Conservation (phyloP, 2,113 vertebrate species). For the Atrichornis clamosus region DNA sequence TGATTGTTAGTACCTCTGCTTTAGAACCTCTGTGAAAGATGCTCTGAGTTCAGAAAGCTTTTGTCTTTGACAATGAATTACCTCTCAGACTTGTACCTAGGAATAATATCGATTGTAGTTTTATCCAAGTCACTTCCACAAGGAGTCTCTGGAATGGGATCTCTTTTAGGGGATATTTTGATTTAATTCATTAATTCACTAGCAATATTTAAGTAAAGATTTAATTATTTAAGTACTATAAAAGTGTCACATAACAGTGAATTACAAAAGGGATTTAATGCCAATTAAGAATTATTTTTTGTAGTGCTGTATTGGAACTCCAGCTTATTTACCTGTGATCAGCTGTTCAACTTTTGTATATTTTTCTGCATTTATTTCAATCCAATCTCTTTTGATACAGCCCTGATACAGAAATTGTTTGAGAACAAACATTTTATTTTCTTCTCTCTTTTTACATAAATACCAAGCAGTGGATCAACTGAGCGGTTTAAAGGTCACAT, state of each 20-base stretch:
- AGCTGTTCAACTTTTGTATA: background rate
- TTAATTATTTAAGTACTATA: background rate
- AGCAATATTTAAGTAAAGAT: background rate
- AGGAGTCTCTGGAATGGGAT: background rate
- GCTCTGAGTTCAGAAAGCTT: background rate
- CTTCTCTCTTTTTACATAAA: background rate
- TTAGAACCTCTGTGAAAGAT: background rate
- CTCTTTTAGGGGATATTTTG: background rate
- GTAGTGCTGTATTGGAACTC: background rate
- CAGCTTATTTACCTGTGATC: background rate
- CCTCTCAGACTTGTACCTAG: background rate
- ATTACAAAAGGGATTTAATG: background rate
- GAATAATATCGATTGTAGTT: background rate
- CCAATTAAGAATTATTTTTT: background rate
- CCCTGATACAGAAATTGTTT: background rate
- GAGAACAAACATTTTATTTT: background rate
- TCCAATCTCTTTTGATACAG: background rate
- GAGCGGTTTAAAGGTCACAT: background rate
- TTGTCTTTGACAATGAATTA: background rate
- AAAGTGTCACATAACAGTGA: background rate
- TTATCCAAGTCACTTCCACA: background rate
- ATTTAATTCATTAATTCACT: background rate
- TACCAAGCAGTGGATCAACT: background rate
- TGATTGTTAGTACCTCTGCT: background rate
- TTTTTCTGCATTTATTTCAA: background rate